These are phyloP conservation scores for Melanotaenia parkinsoni DNA, from an alignment of 2,797 vertebrate species.

Conservation along the genomic window DNA sequence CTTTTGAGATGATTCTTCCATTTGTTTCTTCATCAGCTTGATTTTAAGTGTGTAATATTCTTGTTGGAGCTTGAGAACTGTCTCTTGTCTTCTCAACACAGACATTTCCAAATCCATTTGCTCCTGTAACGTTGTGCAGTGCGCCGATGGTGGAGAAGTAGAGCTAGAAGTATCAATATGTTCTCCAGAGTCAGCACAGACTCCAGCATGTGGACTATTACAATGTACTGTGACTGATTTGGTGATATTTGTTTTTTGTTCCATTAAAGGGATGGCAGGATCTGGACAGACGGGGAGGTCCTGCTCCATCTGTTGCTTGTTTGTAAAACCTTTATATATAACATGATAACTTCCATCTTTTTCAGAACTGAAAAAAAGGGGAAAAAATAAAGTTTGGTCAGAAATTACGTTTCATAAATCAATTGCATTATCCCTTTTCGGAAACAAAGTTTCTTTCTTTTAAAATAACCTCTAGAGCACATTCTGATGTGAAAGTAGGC, in stretches of 20 bases:
- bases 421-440: not conserved
- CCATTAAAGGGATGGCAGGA: slow-evolving; percentile 18
- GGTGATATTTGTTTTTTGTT: slow-evolving; percentile 31
- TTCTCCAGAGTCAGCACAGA: slow-evolving; percentile 21
- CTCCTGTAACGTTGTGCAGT: slow-evolving; percentile 53
- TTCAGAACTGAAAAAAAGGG: slow-evolving; percentile 29
- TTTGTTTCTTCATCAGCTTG: slow-evolving; percentile 61
- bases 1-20: slow-evolving; percentile 34
- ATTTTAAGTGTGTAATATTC: slow-evolving; percentile 76
- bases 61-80: slow-evolving; percentile 71
- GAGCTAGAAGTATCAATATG: slow-evolving; percentile 28
- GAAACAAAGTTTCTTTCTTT: not conserved
- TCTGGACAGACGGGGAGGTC: slow-evolving; percentile 23
- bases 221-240: slow-evolving; percentile 28
- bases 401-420: not conserved
- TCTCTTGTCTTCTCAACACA: slow-evolving; percentile 68
- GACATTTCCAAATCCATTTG: slow-evolving; percentile 67
- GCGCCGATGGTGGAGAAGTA: slow-evolving; percentile 16
- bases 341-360: slow-evolving; percentile 25
- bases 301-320: slow-evolving; percentile 26
- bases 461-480: slow-evolving; percentile 1
- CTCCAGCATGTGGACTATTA: not conserved
- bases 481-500: not conserved
- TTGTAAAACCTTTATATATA: slow-evolving; percentile 22
- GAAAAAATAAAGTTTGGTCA: no score